A percentile compares a stretch with the other conserved stretches of the same genome.
These are phyloP conservation scores for Apomyelois bistriatella DNA, from an alignment of 2,888 invertebrate genomes.

Conservation along the genomic window DNA sequence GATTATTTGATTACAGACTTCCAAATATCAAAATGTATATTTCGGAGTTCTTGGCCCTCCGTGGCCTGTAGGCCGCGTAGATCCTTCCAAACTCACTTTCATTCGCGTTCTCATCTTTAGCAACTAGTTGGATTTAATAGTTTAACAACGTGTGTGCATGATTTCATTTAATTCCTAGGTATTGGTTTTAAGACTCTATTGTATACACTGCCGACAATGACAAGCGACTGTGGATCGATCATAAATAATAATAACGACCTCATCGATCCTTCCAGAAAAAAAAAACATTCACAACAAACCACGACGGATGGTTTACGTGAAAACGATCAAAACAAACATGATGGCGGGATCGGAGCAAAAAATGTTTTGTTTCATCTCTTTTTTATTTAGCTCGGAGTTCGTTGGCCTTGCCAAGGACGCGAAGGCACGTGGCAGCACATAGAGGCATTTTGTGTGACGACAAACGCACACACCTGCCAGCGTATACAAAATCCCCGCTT, in stretches of 20 bases:
- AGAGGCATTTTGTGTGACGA: constrained; percentile 49
- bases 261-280: constrained; percentile 43
- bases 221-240: constrained; percentile 30
- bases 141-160: too few relatives aligned
- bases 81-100: too few relatives aligned
- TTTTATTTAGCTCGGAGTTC: constrained; percentile 58
- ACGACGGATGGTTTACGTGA: constrained; percentile 60
- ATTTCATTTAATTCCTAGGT: too few relatives aligned
- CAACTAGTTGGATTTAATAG: too few relatives aligned
- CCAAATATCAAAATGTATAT: too few relatives aligned
- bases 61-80: too few relatives aligned
- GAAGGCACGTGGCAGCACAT: constrained; percentile 62
- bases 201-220: constrained; percentile 15
- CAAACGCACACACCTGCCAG: constrained; percentile 34
- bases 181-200: too few relatives aligned
- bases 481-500: constrained; percentile 27
- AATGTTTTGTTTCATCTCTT: constrained; percentile 49
- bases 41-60: too few relatives aligned
- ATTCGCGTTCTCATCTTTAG: too few relatives aligned
- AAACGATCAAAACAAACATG: constrained; percentile 76
- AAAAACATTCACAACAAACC: constrained; percentile 48
- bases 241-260: constrained; percentile 53
- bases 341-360: constrained; percentile 59
- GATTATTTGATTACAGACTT: too few relatives aligned
- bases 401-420: constrained; percentile 71